Evolutionary conservation across 2,797 vertebrate species (phyloP), one percentile per base, ranked within the genome.

Genomic region (Brachyalestes nurse): DNA sequence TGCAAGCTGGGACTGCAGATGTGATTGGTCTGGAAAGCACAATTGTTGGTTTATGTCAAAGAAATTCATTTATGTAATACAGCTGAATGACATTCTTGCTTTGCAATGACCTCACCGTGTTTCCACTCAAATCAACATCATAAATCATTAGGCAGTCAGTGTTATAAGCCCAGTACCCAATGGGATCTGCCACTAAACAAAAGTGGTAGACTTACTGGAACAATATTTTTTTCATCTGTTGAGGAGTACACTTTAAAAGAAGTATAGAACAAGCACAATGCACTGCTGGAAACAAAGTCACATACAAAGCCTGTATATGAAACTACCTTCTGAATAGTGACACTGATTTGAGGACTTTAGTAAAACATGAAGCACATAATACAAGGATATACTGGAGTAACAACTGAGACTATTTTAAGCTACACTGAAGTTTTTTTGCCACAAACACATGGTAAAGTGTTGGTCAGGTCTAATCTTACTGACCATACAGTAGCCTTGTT

Each of bases 401-500:
- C 0, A 28, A 28, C 6, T 53, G 13, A 9, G 21, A 13, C 21
- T 70, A 57, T 58, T 66, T 66, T 66, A n/a, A 40, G 34, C 28
- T n/a, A 19, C 14, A 65, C 19, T 66, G 4, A 42, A n/a, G 17
- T 5, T 16, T 64, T 0, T 49, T 70, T 66, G 9, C 60, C 13
- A 14, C 25, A 28, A 28, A 28, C 34, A 34, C 34, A 34, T 45
- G 42, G 10, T 45, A 12, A 45, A 45, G 10, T 45, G 42, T 45
- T 9, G 42, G 10, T 45, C 42, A 45, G 23, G n/a, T 28, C 7
- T 42, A 72, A 45, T n/a, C 14, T 45, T 55, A 90, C 94, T 93
- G 88, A 96, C 96, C 90, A 90, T 93, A 78, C 93, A 94, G 77
- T 92, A 91, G 75, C 94, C 93, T 62, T 94, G 88, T 13, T 95